Base-by-base conservation (phyloP, 1,140 invertebrate genomes). In the Dendrolimus kikuchii region DNA sequence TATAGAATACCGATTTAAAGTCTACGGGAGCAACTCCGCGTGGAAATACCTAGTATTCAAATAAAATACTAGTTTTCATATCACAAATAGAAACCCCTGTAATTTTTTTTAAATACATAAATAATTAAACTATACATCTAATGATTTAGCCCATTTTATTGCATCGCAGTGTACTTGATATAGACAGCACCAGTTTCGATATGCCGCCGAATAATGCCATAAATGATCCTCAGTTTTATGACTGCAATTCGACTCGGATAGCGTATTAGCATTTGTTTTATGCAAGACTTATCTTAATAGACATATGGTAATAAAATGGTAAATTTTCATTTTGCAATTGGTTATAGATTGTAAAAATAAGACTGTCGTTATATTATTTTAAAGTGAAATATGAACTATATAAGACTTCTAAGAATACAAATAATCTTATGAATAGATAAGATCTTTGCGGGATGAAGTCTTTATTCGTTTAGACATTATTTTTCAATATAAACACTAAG, bases 181-280 rank as follows among this genome's bases (percentile, higher is more conserved):
- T 56, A 66, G 67, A 70, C 70, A 77, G 65, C 65, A 67, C 59
- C 63, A 62, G 70, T 77, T 84, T 81, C 74, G 78, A 81, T 81
- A 82, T 81, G 77, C 80, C 66, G 68, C 68, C 71, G 69, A 81
- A 81, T 83, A 79, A 81, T 77, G 71, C 70, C 70, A 81, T 85
- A 83, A 81, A 83, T 77, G 77, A 64, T 72, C 68, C 69, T 71
- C 74, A 81, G 69, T 81, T 85, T 83, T 81, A 86, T 77, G 71
- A 74, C 72, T 76, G 75, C 68, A 76, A 83, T 85, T 85, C 76
- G 64, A 67, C 65, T 74, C 61, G 64, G 73, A 80, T 69, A 68
- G 66, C 64, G 70, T 77, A 73, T 76, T 74, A 73, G 66, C 77
- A 70, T 79, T 83, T 81, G 70, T 82, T 82, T 82, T 74, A 81